Conservation (phyloP, 2,888 invertebrate genomes). For the Eurytoma californica region DNA sequence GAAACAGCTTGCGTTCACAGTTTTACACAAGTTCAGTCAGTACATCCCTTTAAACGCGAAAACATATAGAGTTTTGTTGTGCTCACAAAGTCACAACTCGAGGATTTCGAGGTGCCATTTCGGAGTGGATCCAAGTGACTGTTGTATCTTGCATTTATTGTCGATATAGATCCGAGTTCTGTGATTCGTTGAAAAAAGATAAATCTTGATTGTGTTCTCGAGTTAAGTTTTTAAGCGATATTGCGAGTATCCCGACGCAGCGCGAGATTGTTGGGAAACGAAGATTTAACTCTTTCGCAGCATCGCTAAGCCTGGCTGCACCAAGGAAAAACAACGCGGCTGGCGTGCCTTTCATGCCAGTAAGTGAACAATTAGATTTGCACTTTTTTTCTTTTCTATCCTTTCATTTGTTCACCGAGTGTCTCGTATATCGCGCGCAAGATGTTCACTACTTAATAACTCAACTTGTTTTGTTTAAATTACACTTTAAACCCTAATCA, state of each 20-base stretch:
- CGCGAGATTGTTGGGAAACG: background rate
- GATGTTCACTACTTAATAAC: background rate
- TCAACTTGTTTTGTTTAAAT: background rate
- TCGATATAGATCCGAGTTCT: background rate
- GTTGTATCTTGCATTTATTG: too few relatives aligned
- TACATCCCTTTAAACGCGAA: too few relatives aligned
- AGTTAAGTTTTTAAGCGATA: background rate
- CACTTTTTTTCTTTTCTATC: background rate
- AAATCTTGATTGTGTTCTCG: background rate
- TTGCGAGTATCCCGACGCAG: background rate
- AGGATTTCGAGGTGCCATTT: background rate
- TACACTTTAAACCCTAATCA: too few relatives aligned
- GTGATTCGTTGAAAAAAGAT: background rate
- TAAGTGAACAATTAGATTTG: conserved; percentile 27
- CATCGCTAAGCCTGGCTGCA: background rate
- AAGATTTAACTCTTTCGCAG: background rate
- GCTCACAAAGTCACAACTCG: too few relatives aligned
- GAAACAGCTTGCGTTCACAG: too few relatives aligned
- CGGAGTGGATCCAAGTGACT: too few relatives aligned
- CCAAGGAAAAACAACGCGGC: background rate
- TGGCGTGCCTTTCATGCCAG: conserved; percentile 44
- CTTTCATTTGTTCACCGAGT: background rate
- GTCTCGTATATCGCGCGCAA: background rate
- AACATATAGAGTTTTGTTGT: too few relatives aligned
- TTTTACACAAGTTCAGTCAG: too few relatives aligned